phyloP scores from a whole-genome alignment of 2,888 invertebrate species.

The Alsophila aescularia region DNA sequence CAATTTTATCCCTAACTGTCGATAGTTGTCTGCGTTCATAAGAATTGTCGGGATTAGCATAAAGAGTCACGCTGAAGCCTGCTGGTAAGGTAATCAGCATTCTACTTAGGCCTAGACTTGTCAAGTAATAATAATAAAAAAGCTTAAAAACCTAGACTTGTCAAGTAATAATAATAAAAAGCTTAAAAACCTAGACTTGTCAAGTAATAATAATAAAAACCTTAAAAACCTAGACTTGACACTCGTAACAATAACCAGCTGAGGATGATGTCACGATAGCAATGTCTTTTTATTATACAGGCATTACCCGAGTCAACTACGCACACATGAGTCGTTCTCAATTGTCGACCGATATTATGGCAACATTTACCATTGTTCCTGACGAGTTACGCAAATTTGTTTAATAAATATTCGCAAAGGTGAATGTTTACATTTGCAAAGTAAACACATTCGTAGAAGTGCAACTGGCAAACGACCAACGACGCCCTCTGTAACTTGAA shows the following conservation, averaged over 20 bases:
- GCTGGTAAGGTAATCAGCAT: no score
- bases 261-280: conserved; percentile 42
- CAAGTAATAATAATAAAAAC: no score
- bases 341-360: conserved; percentile 71
- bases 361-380: conserved; percentile 76
- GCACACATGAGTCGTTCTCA: conserved; percentile 39
- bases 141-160: no score
- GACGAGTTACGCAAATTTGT: conserved; percentile 71
- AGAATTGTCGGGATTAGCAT: no score
- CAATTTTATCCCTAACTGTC: no score
- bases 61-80: no score
- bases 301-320: conserved; percentile 35
- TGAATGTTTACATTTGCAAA: conserved; percentile 67
- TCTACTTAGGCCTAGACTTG: no score
- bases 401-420: conserved; percentile 71
- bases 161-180: no score
- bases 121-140: no score
- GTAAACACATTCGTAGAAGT: conserved; percentile 54
- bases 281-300: conserved; percentile 43
- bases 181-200: no score
- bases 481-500: conserved; percentile 10
- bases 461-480: conserved; percentile 19
- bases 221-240: no score
- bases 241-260: not conserved
- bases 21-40: no score